Conservation (phyloP, 2,113 vertebrate genomes). For the Perca flavescens region DNA sequence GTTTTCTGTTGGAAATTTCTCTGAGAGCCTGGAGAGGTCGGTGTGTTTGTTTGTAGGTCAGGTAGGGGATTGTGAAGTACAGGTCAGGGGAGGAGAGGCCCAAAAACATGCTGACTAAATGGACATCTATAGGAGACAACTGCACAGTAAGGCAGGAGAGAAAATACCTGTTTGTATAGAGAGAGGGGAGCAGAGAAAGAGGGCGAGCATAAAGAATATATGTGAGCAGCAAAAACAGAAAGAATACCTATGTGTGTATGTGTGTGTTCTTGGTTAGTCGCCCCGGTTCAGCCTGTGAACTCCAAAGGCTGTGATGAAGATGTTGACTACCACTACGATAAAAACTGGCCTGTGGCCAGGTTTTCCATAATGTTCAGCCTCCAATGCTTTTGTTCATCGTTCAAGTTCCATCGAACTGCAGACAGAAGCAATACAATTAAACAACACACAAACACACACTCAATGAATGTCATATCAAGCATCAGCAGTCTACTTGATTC, state of each 20-base stretch:
- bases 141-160: conserved; percentile 42
- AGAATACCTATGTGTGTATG: conserved; percentile 25
- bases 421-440: conserved; percentile 51
- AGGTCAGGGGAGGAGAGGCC: conserved; percentile 37
- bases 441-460: conserved; percentile 22
- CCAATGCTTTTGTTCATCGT: conserved; percentile 89
- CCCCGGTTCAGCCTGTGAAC: conserved; percentile 85
- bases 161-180: conserved; percentile 46
- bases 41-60: conserved; percentile 78
- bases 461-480: conserved; percentile 27
- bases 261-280: conserved; percentile 37
- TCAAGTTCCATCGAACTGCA: conserved; percentile 91
- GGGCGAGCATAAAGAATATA: conserved; percentile 23
- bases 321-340: conserved; percentile 91
- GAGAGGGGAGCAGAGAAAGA: conserved; percentile 22
- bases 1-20: conserved; percentile 74
- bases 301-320: conserved; percentile 94
- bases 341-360: conserved; percentile 88
- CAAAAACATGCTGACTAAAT: conserved; percentile 68
- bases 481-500: conserved; percentile 26
- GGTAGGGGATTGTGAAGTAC: conserved; percentile 56
- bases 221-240: conserved; percentile 25
- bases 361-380: conserved; percentile 91
- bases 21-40: conserved; percentile 69
- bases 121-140: conserved; percentile 50